Conservation (phyloP, 2,113 vertebrate genomes). For the Petaurus breviceps region DNA sequence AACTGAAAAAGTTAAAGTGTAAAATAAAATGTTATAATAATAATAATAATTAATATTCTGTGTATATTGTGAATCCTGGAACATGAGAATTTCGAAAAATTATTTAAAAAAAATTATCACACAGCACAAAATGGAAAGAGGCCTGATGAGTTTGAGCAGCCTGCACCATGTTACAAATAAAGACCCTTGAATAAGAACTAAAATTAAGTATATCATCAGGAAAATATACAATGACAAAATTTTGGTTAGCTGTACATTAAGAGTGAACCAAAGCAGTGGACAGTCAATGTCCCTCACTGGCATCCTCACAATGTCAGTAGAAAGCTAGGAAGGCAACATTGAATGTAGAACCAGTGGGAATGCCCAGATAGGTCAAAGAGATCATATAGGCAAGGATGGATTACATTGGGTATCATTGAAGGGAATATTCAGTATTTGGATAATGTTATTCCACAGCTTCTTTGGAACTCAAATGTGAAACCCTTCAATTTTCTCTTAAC, state of each 20-base stretch:
- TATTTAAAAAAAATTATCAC: background rate
- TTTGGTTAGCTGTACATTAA: background rate
- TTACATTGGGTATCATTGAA: background rate
- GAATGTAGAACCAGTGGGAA: background rate
- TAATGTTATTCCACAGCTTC: background rate
- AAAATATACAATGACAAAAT: background rate
- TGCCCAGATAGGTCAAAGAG: background rate
- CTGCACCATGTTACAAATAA: background rate
- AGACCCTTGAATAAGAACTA: background rate
- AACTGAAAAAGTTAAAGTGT: background rate
- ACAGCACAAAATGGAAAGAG: background rate
- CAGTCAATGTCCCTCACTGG: background rate
- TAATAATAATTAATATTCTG: background rate
- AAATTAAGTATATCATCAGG: background rate
- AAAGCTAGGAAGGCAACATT: background rate
- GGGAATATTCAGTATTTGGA: background rate
- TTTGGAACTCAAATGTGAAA: background rate
- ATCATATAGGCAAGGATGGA: background rate
- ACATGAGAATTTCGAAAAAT: background rate
- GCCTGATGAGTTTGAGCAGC: background rate
- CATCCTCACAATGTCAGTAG: background rate
- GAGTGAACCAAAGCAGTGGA: background rate
- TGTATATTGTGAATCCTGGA: background rate
- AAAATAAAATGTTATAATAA: background rate
- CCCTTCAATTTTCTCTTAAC: background rate